Evolutionary conservation across 2,113 vertebrate species (phyloP).

Genomic region (Muntiacus muntjak): DNA sequence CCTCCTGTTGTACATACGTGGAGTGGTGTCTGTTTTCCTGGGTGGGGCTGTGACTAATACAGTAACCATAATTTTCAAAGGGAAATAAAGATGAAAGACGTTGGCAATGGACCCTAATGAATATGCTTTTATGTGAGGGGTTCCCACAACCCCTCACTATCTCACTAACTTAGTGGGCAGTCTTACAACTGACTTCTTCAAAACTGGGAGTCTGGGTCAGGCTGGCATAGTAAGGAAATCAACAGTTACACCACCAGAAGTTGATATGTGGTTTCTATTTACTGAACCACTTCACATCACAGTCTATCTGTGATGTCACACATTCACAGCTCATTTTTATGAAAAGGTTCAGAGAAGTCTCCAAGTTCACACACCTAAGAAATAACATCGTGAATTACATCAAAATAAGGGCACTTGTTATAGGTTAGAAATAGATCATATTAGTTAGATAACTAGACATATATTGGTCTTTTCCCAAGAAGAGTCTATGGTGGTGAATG

Average conservation of each 20-base stretch:
- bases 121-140: not conserved
- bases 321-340: not conserved
- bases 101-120: not conserved
- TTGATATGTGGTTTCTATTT: not conserved
- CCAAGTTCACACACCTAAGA: not conserved
- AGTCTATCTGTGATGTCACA: not conserved
- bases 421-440: not conserved
- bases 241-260: not conserved
- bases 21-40: not conserved
- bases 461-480: not conserved
- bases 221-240: not conserved
- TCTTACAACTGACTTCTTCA: not conserved
- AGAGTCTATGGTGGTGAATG: not conserved
- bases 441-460: not conserved
- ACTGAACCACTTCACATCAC: not conserved
- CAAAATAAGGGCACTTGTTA: not conserved
- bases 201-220: not conserved
- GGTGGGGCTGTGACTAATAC: not conserved
- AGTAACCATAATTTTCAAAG: not conserved
- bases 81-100: not conserved
- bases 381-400: not conserved
- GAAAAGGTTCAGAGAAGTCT: not conserved
- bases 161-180: too few species aligned
- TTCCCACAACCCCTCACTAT: fast-evolving
- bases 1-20: not conserved